Conservation (phyloP, 1,140 invertebrate genomes). For the Bombus cullumanus region DNA sequence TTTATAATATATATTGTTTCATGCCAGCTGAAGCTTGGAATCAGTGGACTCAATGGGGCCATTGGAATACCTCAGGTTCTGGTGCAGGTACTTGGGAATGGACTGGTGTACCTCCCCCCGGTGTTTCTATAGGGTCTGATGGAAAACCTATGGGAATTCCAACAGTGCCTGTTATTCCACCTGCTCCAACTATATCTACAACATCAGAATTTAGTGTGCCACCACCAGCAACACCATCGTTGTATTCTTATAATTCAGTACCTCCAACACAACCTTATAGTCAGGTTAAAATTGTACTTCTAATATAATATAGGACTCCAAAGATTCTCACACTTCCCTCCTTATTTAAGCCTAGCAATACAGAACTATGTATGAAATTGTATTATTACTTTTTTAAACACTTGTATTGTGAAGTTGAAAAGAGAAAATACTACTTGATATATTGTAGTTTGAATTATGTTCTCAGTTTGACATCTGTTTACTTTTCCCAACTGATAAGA, state of each 20-base stretch:
- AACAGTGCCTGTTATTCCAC: slow-evolving; percentile 75
- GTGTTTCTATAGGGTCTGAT: slow-evolving; percentile 77
- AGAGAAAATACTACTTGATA: slow-evolving; percentile 9
- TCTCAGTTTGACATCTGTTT: slow-evolving; percentile 11
- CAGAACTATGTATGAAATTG: too few relatives aligned
- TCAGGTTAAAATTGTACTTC: slow-evolving; percentile 66
- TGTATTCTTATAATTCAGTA: slow-evolving; percentile 79
- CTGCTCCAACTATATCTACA: slow-evolving; percentile 78
- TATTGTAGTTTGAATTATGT: slow-evolving; percentile 33
- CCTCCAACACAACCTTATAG: slow-evolving; percentile 75
- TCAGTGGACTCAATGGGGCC: slow-evolving; percentile 86
- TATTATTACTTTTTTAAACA: neutral
- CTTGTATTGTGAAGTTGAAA: slow-evolving; percentile 2
- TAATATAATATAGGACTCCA: slow-evolving; percentile 25
- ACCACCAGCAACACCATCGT: slow-evolving; percentile 76
- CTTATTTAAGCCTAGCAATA: slow-evolving; percentile 4
- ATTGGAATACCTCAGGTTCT: slow-evolving; percentile 70
- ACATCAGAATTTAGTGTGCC: slow-evolving; percentile 73
- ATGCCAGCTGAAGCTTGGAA: slow-evolving; percentile 82
- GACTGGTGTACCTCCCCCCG: slow-evolving; percentile 78
- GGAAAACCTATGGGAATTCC: slow-evolving; percentile 80
- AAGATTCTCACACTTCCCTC: neutral
- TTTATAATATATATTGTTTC: slow-evolving; percentile 13
- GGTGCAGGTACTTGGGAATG: slow-evolving; percentile 82
- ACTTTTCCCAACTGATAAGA: slow-evolving; percentile 4